Evolutionary conservation across 2,888 invertebrate species (phyloP), one percentile per base, ranked within the genome.

Genomic region (Polymixis flavicincta): DNA sequence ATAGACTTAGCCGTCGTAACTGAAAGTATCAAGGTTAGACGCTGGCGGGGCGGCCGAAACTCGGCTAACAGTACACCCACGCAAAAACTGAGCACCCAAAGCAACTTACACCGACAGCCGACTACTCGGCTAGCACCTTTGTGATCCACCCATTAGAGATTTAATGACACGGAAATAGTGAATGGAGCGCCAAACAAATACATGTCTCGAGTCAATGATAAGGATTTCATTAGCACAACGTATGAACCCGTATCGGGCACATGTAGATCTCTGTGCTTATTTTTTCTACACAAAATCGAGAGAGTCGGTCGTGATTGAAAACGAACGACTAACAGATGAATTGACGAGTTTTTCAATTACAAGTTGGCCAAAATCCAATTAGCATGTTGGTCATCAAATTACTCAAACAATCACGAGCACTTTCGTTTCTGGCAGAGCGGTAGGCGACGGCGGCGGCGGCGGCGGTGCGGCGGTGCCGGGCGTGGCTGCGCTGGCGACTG

Each of bases 1-100:
- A 96, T 95, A 92, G 94, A 94, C 87, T 90, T 89, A 88, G 89
- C 84, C 92, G 91, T 93, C 93, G 95, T 94, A 95, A 95, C 96
- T 95, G 95, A 96, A 95, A 95, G 95, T 95, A 96, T 95, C 95
- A 96, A 95, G 96, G 96, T 95, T 96, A 96, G 95, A 89, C 90
- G 93, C 89, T 92, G 94, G 93, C 93, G 92, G 92, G 93, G 91
- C 92, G 90, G 88, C 90, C 93, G 93, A 95, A 95, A 95, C 94
- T 95, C 95, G 94, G 95, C 93, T 95, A 95, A 94, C 94, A 94
- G 95, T 96, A 95, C 93, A 94, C 93, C 93, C 92, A 94, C 89
- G 93, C 93, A 95, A 95, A 95, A 96, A 95, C 92, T 92, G 88
- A 85, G 91, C 94, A 92, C 92, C 93, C 92, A 91, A 87, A 89